Base-by-base conservation (phyloP, 2,113 vertebrate species). In the Ammodytes dubius region DNA sequence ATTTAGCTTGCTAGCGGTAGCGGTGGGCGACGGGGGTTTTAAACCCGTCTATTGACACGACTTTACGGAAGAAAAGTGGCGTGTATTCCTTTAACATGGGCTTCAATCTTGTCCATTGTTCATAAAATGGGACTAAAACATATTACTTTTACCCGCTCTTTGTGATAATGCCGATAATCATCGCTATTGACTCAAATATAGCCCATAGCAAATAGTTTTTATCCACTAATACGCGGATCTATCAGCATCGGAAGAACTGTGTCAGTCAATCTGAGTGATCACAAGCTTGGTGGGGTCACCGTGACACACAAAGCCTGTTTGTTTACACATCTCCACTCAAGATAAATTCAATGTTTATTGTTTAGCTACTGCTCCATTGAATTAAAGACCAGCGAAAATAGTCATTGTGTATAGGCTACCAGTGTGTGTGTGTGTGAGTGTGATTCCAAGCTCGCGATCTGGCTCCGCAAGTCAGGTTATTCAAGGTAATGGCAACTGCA, bases 1-100 rank as follows among this genome's bases (percentile, higher is more conserved):
- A 84, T 27, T 87, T 87, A 90, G 92, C 91, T 49, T 69, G 89
- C 83, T 93, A 91, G 73, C 46, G 73, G 79, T 88, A 90, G 87
- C 91, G 87, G 75, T 86, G 88, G 86, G 87, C 89, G 89, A 91
- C 87, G 89, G 92, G 92, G 89, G 74, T 81, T 94, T 94, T 91
- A 91, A 93, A 90, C 77, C 27, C 87, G 81, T 91, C 92, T 91
- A 91, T 93, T 92, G 93, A 93, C 92, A 45, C 89, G 84, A 92
- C 85, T 90, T 88, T 57, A 45, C 70, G 0, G 35, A 50, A 80
- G 77, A 92, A 27, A 89, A 91, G 84, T 91, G 71, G 19, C 17
- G 52, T 47, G 56, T 19, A 37, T 15, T 27, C 65, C 37, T 13
- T 52, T 12, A 15, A 76, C 58, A 59, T 13, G 4, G 1, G 2